A percentile compares a stretch with the other conserved stretches of the same genome.
Conservation (phyloP, 2,113 vertebrate genomes). For the Heteronetta atricapilla region DNA sequence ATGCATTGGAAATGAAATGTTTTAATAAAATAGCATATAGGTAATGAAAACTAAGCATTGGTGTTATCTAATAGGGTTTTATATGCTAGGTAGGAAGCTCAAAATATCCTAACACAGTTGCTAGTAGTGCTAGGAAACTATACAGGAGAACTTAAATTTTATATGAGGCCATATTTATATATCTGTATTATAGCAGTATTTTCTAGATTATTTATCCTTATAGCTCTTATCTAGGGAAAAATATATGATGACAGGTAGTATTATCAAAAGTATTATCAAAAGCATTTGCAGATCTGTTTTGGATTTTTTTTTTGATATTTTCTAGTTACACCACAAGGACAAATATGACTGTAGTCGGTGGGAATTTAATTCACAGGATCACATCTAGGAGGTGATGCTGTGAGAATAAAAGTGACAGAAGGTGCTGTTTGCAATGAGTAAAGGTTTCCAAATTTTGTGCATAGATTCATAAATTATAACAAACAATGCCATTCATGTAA, state of each 20-base stretch:
- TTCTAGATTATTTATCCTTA: neutral
- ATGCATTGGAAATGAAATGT: neutral
- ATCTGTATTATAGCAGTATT: neutral
- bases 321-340: neutral
- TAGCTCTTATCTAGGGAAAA: neutral
- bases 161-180: neutral
- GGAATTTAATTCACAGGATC: neutral
- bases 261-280: neutral
- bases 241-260: neutral
- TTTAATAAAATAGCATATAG: neutral
- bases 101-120: neutral
- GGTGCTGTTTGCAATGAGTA: neutral
- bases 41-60: neutral
- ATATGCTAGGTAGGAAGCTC: neutral
- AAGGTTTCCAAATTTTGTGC: neutral
- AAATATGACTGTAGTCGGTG: neutral
- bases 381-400: neutral
- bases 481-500: neutral
- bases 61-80: neutral
- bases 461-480: neutral
- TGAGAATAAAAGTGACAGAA: neutral
- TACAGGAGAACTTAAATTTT: neutral
- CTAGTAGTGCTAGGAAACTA: neutral
- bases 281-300: fast-evolving
- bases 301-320: neutral